Conservation (phyloP, 2,888 invertebrate species). For the Latrodectus hesperus region DNA sequence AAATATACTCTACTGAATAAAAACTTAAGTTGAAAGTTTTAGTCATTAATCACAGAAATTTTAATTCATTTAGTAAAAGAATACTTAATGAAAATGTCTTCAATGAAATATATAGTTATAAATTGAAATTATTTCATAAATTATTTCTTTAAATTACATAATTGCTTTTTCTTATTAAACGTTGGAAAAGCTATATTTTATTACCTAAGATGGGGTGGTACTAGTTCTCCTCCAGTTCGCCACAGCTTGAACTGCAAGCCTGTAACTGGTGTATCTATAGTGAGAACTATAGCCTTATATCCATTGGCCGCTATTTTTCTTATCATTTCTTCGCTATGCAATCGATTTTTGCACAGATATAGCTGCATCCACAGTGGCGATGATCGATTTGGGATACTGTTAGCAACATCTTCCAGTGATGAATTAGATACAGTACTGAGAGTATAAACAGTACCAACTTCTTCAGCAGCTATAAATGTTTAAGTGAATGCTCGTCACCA, state of each 20-base stretch:
- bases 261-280: conserved; percentile 28
- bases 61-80: too few relatives aligned
- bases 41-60: too few relatives aligned
- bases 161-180: too few relatives aligned
- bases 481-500: too few relatives aligned
- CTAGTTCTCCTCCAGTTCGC: conserved; percentile 57
- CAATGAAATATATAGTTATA: too few relatives aligned
- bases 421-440: conserved; percentile 90
- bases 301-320: conserved; percentile 18
- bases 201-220: conserved; percentile 81
- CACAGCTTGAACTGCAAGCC: background rate
- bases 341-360: conserved; percentile 87
- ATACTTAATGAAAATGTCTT: too few relatives aligned
- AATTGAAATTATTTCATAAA: too few relatives aligned
- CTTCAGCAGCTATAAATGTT: conserved; percentile 81
- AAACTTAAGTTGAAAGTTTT: too few relatives aligned
- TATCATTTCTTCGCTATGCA: conserved; percentile 78
- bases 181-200: too few relatives aligned
- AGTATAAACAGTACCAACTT: conserved; percentile 84
- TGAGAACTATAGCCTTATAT: conserved; percentile 40
- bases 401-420: conserved; percentile 90
- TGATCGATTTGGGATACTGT: conserved; percentile 83
- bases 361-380: conserved; percentile 92
- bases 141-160: too few relatives aligned
- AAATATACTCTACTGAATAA: too few relatives aligned